phyloP scores from a whole-genome alignment of 2,113 vertebrate genomes.

The Callithrix jacchus region DNA sequence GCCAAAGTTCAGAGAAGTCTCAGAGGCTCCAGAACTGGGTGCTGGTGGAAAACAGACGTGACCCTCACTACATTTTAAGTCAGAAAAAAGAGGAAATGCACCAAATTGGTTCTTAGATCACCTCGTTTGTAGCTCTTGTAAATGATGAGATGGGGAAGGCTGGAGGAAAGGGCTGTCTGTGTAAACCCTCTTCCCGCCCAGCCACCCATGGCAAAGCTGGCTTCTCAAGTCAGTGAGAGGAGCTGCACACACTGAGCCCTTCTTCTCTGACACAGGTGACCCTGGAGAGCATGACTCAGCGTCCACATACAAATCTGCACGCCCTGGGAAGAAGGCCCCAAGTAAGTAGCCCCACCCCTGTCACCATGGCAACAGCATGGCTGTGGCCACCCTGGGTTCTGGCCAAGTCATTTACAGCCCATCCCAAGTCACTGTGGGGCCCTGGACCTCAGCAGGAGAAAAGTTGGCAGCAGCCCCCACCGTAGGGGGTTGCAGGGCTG shows the following conservation, averaged over 20 bases:
- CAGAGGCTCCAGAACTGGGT: neutral
- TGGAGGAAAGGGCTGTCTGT: neutral
- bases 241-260: neutral
- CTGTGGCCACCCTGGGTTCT: neutral
- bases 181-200: rapidly evolving
- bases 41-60: neutral
- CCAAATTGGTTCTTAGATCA: neutral
- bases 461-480: neutral
- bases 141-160: neutral
- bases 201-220: neutral
- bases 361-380: neutral
- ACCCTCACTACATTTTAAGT: neutral
- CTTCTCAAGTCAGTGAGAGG: neutral
- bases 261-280: constrained; percentile 43
- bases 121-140: neutral
- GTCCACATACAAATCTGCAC: rapidly evolving
- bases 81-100: neutral
- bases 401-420: neutral
- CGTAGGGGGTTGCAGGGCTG: neutral
- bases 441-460: neutral
- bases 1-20: neutral
- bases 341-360: constrained; percentile 18
- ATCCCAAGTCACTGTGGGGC: rapidly evolving
- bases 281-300: neutral
- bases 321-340: neutral